These are phyloP conservation scores for Syngnathus acus DNA, from an alignment of 2,797 vertebrate species.

Conservation along the genomic window DNA sequence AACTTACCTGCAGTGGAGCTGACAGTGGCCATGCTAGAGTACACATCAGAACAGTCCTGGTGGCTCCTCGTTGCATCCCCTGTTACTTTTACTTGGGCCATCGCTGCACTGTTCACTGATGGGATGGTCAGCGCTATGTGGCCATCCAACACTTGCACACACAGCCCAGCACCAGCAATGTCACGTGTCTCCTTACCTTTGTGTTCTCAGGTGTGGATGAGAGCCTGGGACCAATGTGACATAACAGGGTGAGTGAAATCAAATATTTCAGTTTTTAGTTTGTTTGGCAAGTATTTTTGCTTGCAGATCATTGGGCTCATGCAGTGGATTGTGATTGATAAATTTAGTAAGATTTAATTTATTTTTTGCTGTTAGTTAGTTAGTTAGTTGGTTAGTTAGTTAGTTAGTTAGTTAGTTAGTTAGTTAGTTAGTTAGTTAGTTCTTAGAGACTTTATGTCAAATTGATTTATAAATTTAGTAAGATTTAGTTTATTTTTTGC, in stretches of 20 bases:
- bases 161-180: background rate
- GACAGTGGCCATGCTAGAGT: constrained; percentile 63
- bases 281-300: background rate
- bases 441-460: background rate
- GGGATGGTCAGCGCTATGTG: background rate
- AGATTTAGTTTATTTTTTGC: too few species aligned
- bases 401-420: too few species aligned
- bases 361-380: too few species aligned
- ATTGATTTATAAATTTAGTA: background rate
- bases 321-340: background rate
- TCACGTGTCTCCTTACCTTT: constrained; percentile 4
- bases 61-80: constrained; percentile 45
- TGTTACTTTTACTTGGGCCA: constrained; percentile 53
- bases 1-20: constrained; percentile 72
- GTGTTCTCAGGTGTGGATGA: constrained; percentile 13
- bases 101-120: constrained; percentile 25
- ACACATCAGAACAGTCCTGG: constrained; percentile 56
- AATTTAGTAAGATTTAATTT: too few species aligned
- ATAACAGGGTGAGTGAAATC: background rate
- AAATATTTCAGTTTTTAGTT: background rate
- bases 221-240: background rate
- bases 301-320: background rate
- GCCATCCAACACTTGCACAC: background rate
- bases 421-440: too few species aligned
- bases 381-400: too few species aligned